Evolutionary conservation across 37 sponge, comb jelly and placozoan species (phyloP), one percentile per base, ranked within the genome.

Genomic region (Oscarella lobularis): DNA sequence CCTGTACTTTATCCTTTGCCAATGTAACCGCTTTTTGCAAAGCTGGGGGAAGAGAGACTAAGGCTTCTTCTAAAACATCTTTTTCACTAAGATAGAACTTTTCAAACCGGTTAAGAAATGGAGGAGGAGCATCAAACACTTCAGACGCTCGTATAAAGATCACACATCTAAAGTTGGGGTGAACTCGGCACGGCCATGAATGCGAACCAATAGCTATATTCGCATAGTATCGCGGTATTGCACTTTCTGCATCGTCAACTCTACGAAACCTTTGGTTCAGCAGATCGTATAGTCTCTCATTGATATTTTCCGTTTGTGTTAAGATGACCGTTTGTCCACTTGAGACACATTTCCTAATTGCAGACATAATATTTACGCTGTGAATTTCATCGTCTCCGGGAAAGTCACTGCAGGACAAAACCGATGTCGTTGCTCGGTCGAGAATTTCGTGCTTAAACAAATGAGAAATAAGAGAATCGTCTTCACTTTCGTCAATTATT

Each of bases 401-500:
- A 73, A 90, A 90, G 78, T 87, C 87, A 70, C 89, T 92, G 76
- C 89, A 92, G 84, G 87, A 73, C 41, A 79, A 92, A 32, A 81
- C 77, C 6, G 79, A 67, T 55, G 89, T 88, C 2, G 83, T 75
- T 36, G 68, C 40, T 39, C 77, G 73, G 33, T 83, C 72, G 31
- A 92, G 73, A 33, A 92, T 74, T 1, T 87, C 83, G 40, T 81
- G 82, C 32, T 80, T 67, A 76, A 83, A 88, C 74, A 92, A 83
- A 4, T 88, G 84, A 2, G 88, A 66, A 39, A 82, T 67, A 9
- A 92, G 40, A 2, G 88, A 88, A 38, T 80, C 84, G 76, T 92
- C 93, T 67, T 92, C 89, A 38, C 86, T 85, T n/a, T 81, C 38
- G 77, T 92, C 93, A 78, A 92, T 85, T 75, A 92, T 80, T 37